Conservation (phyloP, 2,888 invertebrate genomes). For the Laothoe populi region DNA sequence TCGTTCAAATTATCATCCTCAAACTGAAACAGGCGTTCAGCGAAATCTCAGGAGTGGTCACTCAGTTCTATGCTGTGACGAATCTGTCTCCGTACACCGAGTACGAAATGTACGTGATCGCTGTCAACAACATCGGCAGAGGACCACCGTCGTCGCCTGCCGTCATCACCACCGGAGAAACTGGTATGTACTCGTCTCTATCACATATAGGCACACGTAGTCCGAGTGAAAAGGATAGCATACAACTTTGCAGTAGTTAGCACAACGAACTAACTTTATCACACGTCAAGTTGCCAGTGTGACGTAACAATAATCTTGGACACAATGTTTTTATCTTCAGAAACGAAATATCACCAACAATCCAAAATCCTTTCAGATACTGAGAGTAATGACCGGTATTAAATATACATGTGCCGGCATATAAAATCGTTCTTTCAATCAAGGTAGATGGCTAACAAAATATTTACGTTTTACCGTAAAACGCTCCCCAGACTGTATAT, state of each 20-base stretch:
- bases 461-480: slow-evolving; percentile 22
- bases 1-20: background rate
- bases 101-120: slow-evolving; percentile 98
- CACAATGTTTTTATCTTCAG: background rate
- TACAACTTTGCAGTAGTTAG: slow-evolving; percentile 1
- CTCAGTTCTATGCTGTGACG: slow-evolving; percentile 96
- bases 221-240: slow-evolving; percentile 18
- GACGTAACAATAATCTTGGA: background rate
- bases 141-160: slow-evolving; percentile 95
- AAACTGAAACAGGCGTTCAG: slow-evolving; percentile 90
- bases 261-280: background rate
- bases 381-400: background rate
- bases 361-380: slow-evolving; percentile 5
- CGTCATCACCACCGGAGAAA: slow-evolving; percentile 97
- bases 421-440: slow-evolving; percentile 23
- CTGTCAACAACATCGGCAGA: slow-evolving; percentile 96
- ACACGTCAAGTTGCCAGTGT: slow-evolving; percentile 1
- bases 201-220: slow-evolving; percentile 2
- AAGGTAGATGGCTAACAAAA: slow-evolving; percentile 22
- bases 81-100: slow-evolving; percentile 96
- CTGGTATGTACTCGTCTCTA: slow-evolving; percentile 86
- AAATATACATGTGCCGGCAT: slow-evolving; percentile 18
- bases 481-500: slow-evolving; percentile 8
- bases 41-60: slow-evolving; percentile 96
- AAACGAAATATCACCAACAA: too few species aligned